Base-by-base conservation (phyloP, 2,797 vertebrate genomes). In the Sciaenops ocellatus region DNA sequence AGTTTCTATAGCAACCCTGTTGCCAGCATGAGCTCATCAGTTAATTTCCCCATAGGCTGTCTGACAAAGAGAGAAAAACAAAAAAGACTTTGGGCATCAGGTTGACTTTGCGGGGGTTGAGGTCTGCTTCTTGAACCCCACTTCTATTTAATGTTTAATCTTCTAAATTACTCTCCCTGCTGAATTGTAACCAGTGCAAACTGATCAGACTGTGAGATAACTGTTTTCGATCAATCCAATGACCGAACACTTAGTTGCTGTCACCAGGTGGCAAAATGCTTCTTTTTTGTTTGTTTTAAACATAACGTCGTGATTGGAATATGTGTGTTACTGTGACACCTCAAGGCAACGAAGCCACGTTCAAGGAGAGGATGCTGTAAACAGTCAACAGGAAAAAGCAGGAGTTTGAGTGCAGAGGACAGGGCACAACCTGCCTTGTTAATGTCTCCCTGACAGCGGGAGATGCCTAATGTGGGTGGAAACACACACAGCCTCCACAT, bases 1-100 rank as follows among this genome's bases (percentile, higher is more conserved):
- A 87, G 94, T 94, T 93, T 93, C 91, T 92, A 94, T 93, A 92
- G 93, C 91, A 94, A 94, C 93, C 69, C 69, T 73, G 80, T 89
- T 91, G 83, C 87, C 85, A 74, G 83, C 82, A 73, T 90, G 92
- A 89, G 86, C 89, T 90, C 87, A 89, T 92, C 87, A 89, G 87
- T 90, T 94, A 93, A 94, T 94, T 94, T 94, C 91, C 92, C 93
- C 65, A 78, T 24, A 90, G 93, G 86, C 89, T 62, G 79, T 50
- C 85, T 80, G 83, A 89, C 84, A 85, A 85, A 90, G 73, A 61
- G 66, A 88, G 80, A 88, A 86, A 84, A 85, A 89, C 64, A 78
- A 78, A 72, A 82, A 79, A 88, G 76, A 80, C 76, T 83, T 76
- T 55, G 80, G 81, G 78, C 79, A 80, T 73, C 84, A 78, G 89